Evolutionary conservation across 2,113 vertebrate genomes (phyloP), one percentile per base, ranked within the genome.

Genomic region (Bambusicola thoracicus): DNA sequence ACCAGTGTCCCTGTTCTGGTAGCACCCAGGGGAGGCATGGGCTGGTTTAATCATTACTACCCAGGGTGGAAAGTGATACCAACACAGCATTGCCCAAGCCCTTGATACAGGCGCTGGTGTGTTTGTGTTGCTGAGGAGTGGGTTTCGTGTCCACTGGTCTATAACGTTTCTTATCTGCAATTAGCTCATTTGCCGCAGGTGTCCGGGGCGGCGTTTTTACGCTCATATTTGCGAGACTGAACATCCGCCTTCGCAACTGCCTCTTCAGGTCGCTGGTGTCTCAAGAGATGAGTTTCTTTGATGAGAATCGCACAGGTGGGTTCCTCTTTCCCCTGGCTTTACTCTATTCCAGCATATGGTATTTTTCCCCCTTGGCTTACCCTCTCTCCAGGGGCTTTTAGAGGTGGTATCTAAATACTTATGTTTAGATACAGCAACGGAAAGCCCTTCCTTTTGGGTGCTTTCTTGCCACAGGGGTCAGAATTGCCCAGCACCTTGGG

Each of bases 251-350:
- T 18, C 98, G 99, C 46, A 99, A 99, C 97, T 97, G 98, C 68
- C 98, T 99, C 85, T 99, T 99, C 97, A 98, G 98, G 93, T 98
- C 98, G 0, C 97, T 99, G 82, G 98, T 99, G 95, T 96, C 92
- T 25, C 99, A 99, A 97, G 99, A 99, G 90, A 99, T 99, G 30
- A 98, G 97, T 81, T 99, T 99, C 97, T 99, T 99, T 94, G 99
- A 99, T 18, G 98, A 99, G 86, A 99, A 99, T 84, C 99, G 99
- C 82, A 99, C 99, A 97, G 99, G 99, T 99, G 82, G 95, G 96
- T 92, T 48, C 83, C 44, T 77, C 24, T 70, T 80, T 59, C 2
- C 6, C 41, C 36, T 0, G 0, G 66, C 59, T 44, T n/a, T 55
- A 40, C 22, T 75, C 51, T 44, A 27, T 25, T 38, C 76, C 0